A percentile compares a stretch with the other conserved stretches of the same genome.
These are phyloP conservation scores for Platyrinchus mystaceus DNA, from an alignment of 2,797 vertebrate species.

Conservation along the genomic window DNA sequence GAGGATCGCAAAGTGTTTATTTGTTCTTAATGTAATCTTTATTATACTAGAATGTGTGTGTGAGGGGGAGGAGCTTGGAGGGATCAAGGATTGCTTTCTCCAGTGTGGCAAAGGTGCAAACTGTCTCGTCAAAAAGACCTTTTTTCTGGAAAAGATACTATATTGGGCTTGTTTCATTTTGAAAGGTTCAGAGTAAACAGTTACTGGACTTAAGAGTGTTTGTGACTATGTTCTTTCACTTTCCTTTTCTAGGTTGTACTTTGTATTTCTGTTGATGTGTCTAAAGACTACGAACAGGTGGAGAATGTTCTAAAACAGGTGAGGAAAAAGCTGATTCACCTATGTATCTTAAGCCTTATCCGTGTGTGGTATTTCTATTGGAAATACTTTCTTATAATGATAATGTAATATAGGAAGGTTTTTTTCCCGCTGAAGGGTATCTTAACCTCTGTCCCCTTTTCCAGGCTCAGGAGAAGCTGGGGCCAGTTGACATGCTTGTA, in stretches of 20 bases:
- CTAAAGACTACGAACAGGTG: slow-evolving; percentile 92
- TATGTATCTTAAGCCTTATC: neutral
- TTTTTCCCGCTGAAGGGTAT: neutral
- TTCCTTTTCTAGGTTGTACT: slow-evolving; percentile 87
- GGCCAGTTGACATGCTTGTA: slow-evolving; percentile 97
- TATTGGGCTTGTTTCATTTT: neutral
- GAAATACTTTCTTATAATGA: neutral
- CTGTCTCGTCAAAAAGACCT: neutral
- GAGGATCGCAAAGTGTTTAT: neutral
- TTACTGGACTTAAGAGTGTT: neutral
- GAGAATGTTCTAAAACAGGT: slow-evolving; percentile 98
- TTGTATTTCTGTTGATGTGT: slow-evolving; percentile 95
- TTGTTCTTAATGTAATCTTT: neutral
- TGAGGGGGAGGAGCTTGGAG: neutral
- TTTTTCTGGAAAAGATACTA: neutral
- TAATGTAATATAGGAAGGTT: neutral
- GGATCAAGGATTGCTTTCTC: neutral
- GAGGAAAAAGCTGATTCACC: slow-evolving; percentile 7
- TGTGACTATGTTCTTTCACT: neutral
- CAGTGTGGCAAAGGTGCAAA: neutral
- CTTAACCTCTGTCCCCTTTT: neutral
- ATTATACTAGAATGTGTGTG: neutral
- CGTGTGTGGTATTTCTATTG: neutral
- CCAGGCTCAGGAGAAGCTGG: slow-evolving; percentile 96
- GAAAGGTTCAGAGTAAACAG: neutral